A percentile compares a stretch with the other conserved stretches of the same genome.
phyloP scores from a whole-genome alignment of 1,140 invertebrate species.

The Cotesia glomerata region DNA sequence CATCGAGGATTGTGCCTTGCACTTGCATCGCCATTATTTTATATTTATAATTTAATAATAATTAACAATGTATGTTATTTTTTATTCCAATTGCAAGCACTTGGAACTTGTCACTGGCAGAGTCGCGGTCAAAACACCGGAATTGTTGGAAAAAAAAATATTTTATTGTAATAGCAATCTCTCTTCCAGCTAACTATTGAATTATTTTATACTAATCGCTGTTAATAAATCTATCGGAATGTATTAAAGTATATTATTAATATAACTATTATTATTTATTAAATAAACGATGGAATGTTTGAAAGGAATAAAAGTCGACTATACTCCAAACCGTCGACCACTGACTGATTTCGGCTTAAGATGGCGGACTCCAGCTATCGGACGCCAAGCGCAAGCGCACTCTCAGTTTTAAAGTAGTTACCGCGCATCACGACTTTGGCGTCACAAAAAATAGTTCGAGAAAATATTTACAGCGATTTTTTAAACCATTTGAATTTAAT shows the following conservation, averaged over 20 bases:
- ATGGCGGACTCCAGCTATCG: conserved; percentile 42
- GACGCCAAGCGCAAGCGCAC: conserved; percentile 41
- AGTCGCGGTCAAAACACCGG: too few relatives aligned
- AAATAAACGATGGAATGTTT: background rate
- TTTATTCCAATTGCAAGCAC: background rate
- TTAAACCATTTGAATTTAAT: background rate
- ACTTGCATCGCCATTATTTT: conserved; percentile 82
- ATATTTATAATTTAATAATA: background rate
- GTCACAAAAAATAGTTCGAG: conserved; percentile 42
- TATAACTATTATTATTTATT: background rate
- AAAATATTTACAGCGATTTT: background rate
- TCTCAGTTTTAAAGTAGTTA: conserved; percentile 42
- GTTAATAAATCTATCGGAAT: background rate
- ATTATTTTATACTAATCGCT: too few relatives aligned
- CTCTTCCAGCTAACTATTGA: too few relatives aligned
- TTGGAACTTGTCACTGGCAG: too few relatives aligned
- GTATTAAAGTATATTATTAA: background rate
- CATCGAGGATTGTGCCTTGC: conserved; percentile 88
- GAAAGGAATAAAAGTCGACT: background rate
- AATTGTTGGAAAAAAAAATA: too few relatives aligned
- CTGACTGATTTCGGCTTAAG: conserved; percentile 50
- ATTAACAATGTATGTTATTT: background rate
- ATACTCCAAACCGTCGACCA: conserved; percentile 49
- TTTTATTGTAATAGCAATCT: too few relatives aligned
- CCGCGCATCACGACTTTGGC: conserved; percentile 4